phyloP scores from a whole-genome alignment of 1,140 invertebrate genomes.

The Neuroterus valhalla region DNA sequence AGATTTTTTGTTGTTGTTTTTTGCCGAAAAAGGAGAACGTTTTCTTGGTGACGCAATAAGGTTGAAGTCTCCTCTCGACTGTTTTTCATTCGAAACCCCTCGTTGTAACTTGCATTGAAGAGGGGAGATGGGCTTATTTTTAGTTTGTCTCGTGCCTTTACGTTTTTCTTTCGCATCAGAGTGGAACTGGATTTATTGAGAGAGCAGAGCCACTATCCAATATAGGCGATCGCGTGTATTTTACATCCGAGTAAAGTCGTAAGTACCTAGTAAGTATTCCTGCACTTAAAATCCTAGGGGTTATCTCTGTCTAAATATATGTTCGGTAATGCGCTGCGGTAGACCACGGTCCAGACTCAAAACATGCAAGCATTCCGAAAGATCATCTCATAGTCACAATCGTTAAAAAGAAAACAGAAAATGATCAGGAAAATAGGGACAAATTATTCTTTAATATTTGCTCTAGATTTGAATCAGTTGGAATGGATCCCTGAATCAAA shows the following conservation, averaged over 20 bases:
- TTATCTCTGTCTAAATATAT: constrained; percentile 50
- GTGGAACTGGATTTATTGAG: constrained; percentile 14
- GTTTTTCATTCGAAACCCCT: constrained; percentile 4
- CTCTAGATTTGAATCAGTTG: too few species aligned
- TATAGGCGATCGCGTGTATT: constrained; percentile 9
- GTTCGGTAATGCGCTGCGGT: background rate
- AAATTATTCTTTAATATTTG: too few species aligned
- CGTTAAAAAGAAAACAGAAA: background rate
- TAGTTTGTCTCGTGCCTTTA: constrained; percentile 26
- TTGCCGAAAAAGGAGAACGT: background rate
- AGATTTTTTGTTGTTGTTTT: too few species aligned
- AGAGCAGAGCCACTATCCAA: background rate
- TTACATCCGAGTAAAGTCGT: constrained; percentile 10
- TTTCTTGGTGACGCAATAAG: constrained; percentile 3
- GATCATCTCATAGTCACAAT: background rate
- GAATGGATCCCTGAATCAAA: too few species aligned
- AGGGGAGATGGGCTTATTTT: constrained; percentile 13
- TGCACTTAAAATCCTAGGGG: constrained; percentile 25
- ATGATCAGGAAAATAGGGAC: too few species aligned
- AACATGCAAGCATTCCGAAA: background rate
- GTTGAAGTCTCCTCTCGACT: constrained; percentile 9
- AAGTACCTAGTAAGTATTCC: constrained; percentile 1
- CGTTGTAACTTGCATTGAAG: constrained; percentile 9
- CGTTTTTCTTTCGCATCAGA: constrained; percentile 1
- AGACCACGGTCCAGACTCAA: background rate